Evolutionary conservation across 2,888 invertebrate genomes (phyloP).

Genomic region (Lepas anatifera): DNA sequence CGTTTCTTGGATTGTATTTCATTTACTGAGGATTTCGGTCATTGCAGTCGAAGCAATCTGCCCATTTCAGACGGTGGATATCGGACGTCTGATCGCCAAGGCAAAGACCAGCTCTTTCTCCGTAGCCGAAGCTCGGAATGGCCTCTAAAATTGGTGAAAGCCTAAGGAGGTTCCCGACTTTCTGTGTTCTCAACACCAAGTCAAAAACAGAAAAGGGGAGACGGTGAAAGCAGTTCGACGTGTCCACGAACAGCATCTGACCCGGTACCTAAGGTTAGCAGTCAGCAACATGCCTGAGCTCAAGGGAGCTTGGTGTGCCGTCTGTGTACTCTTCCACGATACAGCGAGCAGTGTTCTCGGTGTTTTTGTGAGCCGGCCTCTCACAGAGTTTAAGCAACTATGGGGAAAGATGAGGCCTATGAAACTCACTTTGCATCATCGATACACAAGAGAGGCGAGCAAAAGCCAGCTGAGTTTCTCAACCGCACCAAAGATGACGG

Average conservation of each 20-base stretch:
- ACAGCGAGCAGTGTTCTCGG: not conserved
- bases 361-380: not conserved
- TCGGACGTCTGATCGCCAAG: not conserved
- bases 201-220: not conserved
- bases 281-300: not conserved
- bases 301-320: not conserved
- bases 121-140: not conserved
- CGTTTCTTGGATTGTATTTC: too few species aligned
- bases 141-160: not conserved
- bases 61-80: too few species aligned
- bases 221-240: not conserved
- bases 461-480: not conserved
- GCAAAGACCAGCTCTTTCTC: not conserved
- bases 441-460: not conserved
- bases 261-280: not conserved
- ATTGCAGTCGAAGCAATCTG: too few species aligned
- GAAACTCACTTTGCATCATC: not conserved
- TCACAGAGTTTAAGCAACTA: not conserved
- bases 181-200: not conserved
- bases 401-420: not conserved
- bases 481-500: not conserved
- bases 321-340: not conserved
- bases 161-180: not conserved
- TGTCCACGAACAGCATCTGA: not conserved
- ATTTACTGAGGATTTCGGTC: too few species aligned